Base-by-base conservation (phyloP, 2,113 vertebrate genomes). In the Dicrurus megarhynchus region DNA sequence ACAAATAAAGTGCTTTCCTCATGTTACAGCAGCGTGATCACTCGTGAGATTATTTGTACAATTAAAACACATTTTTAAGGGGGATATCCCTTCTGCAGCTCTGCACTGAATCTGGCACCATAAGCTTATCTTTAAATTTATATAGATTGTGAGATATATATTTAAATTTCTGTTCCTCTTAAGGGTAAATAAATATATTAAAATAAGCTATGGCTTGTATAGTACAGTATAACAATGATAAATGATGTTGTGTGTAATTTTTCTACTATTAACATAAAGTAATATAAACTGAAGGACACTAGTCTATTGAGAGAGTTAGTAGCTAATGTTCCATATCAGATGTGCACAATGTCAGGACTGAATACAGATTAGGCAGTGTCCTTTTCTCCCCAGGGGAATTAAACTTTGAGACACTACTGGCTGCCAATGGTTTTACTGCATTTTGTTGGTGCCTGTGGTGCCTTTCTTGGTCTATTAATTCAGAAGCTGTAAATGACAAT, bases 191-290 rank as follows among this genome's bases (percentile, higher is more conserved):
- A 99, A 99, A 99, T 98, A 98, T 97, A 98, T 98, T 98, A 98
- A 98, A 98, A 98, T 98, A 98, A 98, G 97, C 98, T 96, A 96
- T 96, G 97, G 97, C 97, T 98, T 98, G 97, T 98, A 98, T 97
- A 98, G 98, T 97, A 73, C 97, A 97, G 96, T 98, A 97, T 99
- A 99, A 99, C 99, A 99, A 99, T 99, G 99, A 99, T 99, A 99
- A 99, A 99, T 99, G 99, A 99, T 99, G 99, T 99, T 99, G 99
- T 99, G 99, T 99, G 99, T 99, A 99, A 99, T 99, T 99, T 99
- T 99, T 99, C 98, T 99, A 99, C 99, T 99, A 99, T 99, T 99
- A 99, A 99, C 99, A 99, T 99, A 99, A 99, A 99, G 99, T 99
- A 99, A 99, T 99, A 99, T 99, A 99, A 99, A 99, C 99, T 99